Evolutionary conservation across 2,797 vertebrate genomes (phyloP), one percentile per base, ranked within the genome.

Genomic region (Denticeps clupeoides): DNA sequence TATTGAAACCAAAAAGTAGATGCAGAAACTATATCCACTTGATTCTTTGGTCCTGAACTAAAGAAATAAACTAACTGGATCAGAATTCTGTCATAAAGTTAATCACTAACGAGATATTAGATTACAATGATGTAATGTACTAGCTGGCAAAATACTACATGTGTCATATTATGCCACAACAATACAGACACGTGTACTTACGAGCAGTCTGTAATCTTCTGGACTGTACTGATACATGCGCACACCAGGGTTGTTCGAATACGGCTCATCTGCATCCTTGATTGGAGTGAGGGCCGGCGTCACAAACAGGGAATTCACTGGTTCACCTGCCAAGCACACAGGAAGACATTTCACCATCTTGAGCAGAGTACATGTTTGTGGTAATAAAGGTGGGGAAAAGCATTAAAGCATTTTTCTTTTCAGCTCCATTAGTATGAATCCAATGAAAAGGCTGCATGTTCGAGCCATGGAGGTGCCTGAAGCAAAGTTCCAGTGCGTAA

Each of bases 241-340:
- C 61, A 94, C 58, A 1, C 79, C 85, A 1, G 93, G 93, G 59
- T 97, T 97, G 73, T 98, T 98, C 7, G 90, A 88, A 41, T 83
- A 86, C 1, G 59, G 67, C 63, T 87, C 71, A 31, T 3, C 5
- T 3, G 73, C 3, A 7, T 25, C 29, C 68, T 72, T 94, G 70
- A 93, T 89, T 1, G 93, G 94, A 1, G 93, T 97, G 15, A 98
- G 77, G 49, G 93, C 91, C 67, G 93, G 91, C 2, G 90, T 80
- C 62, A 98, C 91, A 44, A 98, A 98, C 7, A 87, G 53, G 47
- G 91, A 92, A 63, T 73, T 90, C 56, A 95, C 40, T 21, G 93
- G 85, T 40, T 69, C 79, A 24, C 82, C 93, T 97, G 28, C 3
- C 58, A 25, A 55, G 2, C 3, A 54, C 25, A 45, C 23, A 42